phyloP scores from a whole-genome alignment of 2,888 invertebrate species.

The Imbricaverruca yamaguchii region DNA sequence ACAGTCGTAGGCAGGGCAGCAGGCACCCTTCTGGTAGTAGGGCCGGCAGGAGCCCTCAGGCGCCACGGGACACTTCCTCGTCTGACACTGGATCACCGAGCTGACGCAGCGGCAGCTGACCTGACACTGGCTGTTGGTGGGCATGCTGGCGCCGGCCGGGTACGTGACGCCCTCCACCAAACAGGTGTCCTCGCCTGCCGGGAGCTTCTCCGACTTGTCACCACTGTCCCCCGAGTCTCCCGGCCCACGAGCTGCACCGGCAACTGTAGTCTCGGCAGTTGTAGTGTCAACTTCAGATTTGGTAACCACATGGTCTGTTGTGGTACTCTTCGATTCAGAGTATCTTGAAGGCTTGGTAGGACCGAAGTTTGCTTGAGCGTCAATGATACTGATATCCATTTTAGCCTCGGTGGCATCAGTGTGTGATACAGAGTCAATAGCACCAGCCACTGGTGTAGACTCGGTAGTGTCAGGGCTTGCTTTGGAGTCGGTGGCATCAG shows the following conservation, averaged over 20 bases:
- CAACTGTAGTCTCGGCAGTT: no score
- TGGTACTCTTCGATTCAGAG: no score
- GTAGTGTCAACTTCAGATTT: no score
- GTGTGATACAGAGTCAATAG: not conserved
- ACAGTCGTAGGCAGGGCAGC: slow-evolving; percentile 31
- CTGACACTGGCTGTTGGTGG: slow-evolving; percentile 27
- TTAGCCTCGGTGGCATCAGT: not conserved
- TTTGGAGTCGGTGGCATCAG: not conserved
- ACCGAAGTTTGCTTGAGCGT: no score
- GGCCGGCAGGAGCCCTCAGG: slow-evolving; percentile 29
- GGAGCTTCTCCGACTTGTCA: no score
- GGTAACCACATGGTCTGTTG: no score
- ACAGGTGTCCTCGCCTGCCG: slow-evolving; percentile 28
- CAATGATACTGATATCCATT: not conserved
- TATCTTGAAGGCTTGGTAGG: no score
- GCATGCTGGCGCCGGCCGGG: slow-evolving; percentile 27
- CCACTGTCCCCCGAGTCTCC: no score
- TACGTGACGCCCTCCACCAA: slow-evolving; percentile 28
- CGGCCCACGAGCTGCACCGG: no score
- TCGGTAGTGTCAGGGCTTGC: not conserved
- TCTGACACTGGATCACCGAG: slow-evolving; percentile 27
- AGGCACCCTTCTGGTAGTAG: slow-evolving; percentile 24
- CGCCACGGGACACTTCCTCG: slow-evolving; percentile 27
- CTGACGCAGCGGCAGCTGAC: slow-evolving; percentile 28
- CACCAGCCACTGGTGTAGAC: not conserved